Evolutionary conservation across 2,113 vertebrate genomes (phyloP).

Genomic region (Neotragus moschatus): DNA sequence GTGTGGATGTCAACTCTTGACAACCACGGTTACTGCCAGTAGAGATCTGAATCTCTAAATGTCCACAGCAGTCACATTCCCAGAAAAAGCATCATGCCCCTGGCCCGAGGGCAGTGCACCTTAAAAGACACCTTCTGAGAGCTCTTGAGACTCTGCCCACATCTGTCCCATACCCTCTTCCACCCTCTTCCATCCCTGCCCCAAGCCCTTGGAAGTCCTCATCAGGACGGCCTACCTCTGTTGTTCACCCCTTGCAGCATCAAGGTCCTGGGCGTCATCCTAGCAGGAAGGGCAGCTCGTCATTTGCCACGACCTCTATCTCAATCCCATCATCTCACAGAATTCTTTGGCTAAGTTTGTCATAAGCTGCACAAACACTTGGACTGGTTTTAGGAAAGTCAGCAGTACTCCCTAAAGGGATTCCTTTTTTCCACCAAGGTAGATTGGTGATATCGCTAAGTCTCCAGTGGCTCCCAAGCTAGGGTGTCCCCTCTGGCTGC

Average conservation of each 20-base stretch:
- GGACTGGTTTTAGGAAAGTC: background rate
- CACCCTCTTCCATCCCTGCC: background rate
- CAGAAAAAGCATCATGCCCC: background rate
- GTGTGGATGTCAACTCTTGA: background rate
- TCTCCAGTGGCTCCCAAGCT: background rate
- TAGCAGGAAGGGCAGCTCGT: background rate
- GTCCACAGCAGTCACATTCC: background rate
- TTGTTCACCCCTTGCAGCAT: accelerated
- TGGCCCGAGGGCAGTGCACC: background rate
- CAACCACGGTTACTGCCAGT: background rate
- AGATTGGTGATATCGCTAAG: background rate
- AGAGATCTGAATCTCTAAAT: background rate
- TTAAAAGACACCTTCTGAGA: background rate
- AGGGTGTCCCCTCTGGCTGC: no score
- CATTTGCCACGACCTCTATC: background rate
- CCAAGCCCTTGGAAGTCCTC: background rate
- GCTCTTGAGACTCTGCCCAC: background rate
- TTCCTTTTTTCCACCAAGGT: background rate
- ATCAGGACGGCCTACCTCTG: no score
- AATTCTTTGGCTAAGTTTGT: background rate
- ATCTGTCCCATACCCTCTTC: accelerated
- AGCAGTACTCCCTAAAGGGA: background rate
- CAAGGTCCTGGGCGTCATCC: accelerated
- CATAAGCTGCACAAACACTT: background rate
- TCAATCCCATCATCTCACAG: background rate